Evolutionary conservation across 2,888 invertebrate genomes (phyloP), one percentile per base, ranked within the genome.

Genomic region (Callyntrura guangdongensis): DNA sequence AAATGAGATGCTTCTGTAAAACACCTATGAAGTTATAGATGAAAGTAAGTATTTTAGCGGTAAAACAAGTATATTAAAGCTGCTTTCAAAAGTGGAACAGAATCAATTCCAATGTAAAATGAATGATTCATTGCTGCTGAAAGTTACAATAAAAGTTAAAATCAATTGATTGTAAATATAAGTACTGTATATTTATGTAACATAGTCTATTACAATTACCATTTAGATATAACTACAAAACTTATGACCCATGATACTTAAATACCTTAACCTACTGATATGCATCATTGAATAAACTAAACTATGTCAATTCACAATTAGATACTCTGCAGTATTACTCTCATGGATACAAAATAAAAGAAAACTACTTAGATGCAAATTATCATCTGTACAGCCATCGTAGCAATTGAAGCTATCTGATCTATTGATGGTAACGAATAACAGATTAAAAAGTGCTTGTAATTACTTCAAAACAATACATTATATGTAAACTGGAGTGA

Each of bases 141-240:
- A 77, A 84, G 91, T 74, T 91, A 91, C 91, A 91, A 91, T 91
- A 91, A 90, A 91, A 83, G 47, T 85, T 74, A 61, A 86, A 74
- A n/a, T n/a, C 8, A 45, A 72, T n/a, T n/a, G n/a, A 64, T 12
- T 90, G 90, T 90, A 90, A 53, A 83, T 89, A 77, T 20, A 6
- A n/a, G 22, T n/a, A 87, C 53, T 25, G 59, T 79, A 36, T 36
- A 69, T 74, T 36, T 20, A 61, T 61, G 17, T 11, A 53, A 14
- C 4, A 53, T 22, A 8, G 0, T 14, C n/a, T 6, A 61, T 17
- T 61, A 53, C n/a, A 53, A 1, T 69, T 69, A 69, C 14, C 27
- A 36, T 36, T 2, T 36, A 69, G 14, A 12, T 69, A 17, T 36
- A 17, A 45, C 17, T 8, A 74, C 12, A n/a, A 56, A 56, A 22